Conservation (phyloP, 2,113 vertebrate genomes). For the Silurus meridionalis region DNA sequence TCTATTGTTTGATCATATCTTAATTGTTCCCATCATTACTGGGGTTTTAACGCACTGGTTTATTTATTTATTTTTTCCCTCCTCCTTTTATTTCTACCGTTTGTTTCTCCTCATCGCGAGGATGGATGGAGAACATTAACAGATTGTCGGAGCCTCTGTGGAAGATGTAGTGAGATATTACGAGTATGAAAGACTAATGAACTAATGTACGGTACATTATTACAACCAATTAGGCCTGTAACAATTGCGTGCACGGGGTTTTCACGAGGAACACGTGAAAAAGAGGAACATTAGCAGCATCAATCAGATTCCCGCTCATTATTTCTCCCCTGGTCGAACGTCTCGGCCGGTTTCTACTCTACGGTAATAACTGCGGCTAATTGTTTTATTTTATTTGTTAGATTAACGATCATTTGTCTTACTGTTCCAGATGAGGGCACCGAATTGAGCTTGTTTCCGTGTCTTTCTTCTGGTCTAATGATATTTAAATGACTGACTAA, state of each 20-base stretch:
- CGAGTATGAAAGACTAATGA: constrained; percentile 25
- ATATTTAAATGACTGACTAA: too few relatives aligned
- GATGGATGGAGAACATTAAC: not conserved
- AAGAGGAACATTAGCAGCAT: not conserved
- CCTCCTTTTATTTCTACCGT: not conserved
- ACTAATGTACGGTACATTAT: constrained; percentile 30
- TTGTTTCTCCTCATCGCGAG: not conserved
- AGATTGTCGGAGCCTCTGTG: not conserved
- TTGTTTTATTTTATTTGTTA: not conserved
- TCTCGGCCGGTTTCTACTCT: not conserved
- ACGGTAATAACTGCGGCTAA: not conserved
- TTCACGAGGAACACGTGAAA: constrained; percentile 1
- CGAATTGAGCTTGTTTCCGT: too few relatives aligned
- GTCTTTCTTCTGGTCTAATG: too few relatives aligned
- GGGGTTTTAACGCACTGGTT: not conserved
- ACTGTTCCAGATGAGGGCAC: constrained; percentile 3
- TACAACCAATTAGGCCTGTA: constrained; percentile 30
- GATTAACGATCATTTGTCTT: not conserved
- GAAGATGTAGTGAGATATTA: constrained; percentile 35
- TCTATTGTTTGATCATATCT: too few relatives aligned
- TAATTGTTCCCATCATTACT: not conserved
- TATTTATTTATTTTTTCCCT: too few relatives aligned
- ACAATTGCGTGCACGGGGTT: not conserved
- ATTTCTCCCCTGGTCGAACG: not conserved
- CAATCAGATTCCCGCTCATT: not conserved